These are phyloP conservation scores for Ceratosolen fusciceps DNA, from an alignment of 1,140 invertebrate genomes.

Conservation along the genomic window DNA sequence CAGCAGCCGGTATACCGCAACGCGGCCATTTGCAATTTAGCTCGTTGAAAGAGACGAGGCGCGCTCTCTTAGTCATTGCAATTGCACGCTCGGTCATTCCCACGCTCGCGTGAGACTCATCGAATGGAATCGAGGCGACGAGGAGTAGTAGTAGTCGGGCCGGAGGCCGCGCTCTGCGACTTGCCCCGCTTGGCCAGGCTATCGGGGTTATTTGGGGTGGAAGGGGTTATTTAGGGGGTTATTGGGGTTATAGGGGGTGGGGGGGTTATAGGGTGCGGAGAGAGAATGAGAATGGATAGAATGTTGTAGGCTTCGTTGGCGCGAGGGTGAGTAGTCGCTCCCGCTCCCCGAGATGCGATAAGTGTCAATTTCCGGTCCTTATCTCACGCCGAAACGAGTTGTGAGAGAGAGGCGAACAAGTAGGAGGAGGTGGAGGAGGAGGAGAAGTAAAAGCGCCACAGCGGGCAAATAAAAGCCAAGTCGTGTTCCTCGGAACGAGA, in stretches of 20 bases:
- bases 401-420: no score
- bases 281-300: not conserved
- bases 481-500: conserved; percentile 14
- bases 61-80: not conserved
- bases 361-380: conserved; percentile 40
- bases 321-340: conserved; percentile 30
- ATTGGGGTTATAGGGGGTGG: not conserved
- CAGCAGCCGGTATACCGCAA: no score
- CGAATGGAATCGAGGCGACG: not conserved
- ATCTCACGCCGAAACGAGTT: not conserved
- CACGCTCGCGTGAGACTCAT: conserved; percentile 1
- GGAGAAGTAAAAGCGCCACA: no score
- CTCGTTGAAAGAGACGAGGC: not conserved
- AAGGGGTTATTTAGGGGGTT: not conserved
- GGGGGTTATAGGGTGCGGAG: not conserved
- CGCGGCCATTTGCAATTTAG: not conserved
- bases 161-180: not conserved
- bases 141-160: not conserved
- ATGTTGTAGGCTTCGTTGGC: conserved; percentile 8
- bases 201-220: no score
- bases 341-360: conserved; percentile 27
- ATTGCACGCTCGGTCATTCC: conserved; percentile 17
- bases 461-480: not conserved
- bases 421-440: no score
- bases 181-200: no score